Evolutionary conservation across 2,113 vertebrate species (phyloP).

Genomic region (Phaethon lepturus): DNA sequence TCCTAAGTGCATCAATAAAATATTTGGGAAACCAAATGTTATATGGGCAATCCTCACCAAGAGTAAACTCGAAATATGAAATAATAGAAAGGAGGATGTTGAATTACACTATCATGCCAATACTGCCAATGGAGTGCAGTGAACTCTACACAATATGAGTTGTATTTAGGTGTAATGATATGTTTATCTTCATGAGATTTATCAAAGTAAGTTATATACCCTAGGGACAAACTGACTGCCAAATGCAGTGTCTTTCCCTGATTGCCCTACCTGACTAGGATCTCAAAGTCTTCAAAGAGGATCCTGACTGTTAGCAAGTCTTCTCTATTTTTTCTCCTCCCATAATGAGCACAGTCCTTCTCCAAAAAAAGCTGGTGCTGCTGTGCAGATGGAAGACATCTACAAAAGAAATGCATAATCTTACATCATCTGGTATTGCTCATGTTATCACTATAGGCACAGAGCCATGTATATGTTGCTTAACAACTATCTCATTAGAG

Average conservation of each 20-base stretch:
- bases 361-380: neutral
- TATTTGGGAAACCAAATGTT: neutral
- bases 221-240: neutral
- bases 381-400: slow-evolving; percentile 14
- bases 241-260: fast-evolving
- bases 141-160: neutral
- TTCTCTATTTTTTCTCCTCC: too few species aligned
- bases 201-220: neutral
- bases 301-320: neutral
- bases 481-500: neutral
- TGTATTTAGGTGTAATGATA: neutral
- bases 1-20: neutral
- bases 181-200: neutral
- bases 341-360: neutral
- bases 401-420: neutral
- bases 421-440: neutral
- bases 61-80: neutral
- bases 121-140: neutral
- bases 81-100: neutral
- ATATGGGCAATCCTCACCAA: neutral
- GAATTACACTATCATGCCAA: neutral
- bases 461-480: neutral
- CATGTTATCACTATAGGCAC: neutral
- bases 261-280: neutral
- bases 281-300: neutral